phyloP scores from a whole-genome alignment of 2,113 vertebrate species.

The Percina caprodes region DNA sequence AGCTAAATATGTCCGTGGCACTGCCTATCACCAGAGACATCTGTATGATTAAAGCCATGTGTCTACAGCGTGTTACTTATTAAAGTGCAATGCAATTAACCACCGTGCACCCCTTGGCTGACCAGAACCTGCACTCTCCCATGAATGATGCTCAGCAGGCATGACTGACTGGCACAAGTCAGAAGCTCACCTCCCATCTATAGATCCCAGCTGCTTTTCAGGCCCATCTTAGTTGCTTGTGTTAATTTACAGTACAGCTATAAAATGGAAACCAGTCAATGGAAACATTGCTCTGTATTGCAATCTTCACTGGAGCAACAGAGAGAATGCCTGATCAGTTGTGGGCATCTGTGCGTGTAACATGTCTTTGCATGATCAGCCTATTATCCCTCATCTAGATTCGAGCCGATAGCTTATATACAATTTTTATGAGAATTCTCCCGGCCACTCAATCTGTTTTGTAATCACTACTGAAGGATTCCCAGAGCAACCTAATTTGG shows the following conservation, averaged over 20 bases:
- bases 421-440: conserved; percentile 74
- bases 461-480: conserved; percentile 73
- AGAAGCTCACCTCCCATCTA: conserved; percentile 49
- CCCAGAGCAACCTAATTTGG: conserved; percentile 66
- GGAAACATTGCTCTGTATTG: conserved; percentile 57
- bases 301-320: conserved; percentile 54
- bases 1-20: conserved; percentile 42
- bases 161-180: conserved; percentile 63
- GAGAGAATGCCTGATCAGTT: conserved; percentile 69
- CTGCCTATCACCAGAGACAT: conserved; percentile 62
- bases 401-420: conserved; percentile 50
- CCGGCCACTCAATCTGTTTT: conserved; percentile 69
- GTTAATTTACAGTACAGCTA: conserved; percentile 70
- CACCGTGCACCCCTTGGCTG: conserved; percentile 68
- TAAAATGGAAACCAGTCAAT: conserved; percentile 71
- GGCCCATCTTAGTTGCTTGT: conserved; percentile 48
- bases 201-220: conserved; percentile 47
- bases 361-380: conserved; percentile 58
- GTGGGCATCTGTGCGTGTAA: conserved; percentile 35
- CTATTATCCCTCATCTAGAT: conserved; percentile 60
- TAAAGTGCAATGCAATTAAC: conserved; percentile 80
- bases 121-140: conserved; percentile 59
- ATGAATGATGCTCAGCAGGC: conserved; percentile 70
- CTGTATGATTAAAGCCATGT: conserved; percentile 72
- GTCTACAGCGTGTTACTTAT: conserved; percentile 78